A percentile compares a stretch with the other conserved stretches of the same genome.
Evolutionary conservation across 2,888 invertebrate genomes (phyloP).

Genomic region (Drosophila anomalata): DNA sequence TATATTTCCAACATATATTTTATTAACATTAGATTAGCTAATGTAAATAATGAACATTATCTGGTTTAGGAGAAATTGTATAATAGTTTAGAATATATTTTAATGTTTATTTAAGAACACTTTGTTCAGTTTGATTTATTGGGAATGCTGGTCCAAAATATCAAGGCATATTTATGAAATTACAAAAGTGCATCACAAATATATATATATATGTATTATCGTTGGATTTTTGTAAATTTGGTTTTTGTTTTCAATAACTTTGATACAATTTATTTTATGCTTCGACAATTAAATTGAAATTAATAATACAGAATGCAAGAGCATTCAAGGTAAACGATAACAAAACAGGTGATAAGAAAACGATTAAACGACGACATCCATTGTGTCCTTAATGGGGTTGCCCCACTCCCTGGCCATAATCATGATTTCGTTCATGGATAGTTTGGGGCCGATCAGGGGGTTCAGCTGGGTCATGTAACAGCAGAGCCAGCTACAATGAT

Average conservation of each 20-base stretch:
- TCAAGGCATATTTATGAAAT: slow-evolving; percentile 4
- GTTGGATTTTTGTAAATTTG: neutral
- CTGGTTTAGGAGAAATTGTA: slow-evolving; percentile 9
- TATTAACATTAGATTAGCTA: slow-evolving; percentile 3
- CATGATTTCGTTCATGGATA: slow-evolving; percentile 81
- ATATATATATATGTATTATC: neutral
- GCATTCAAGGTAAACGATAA: slow-evolving; percentile 45
- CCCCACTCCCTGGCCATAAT: slow-evolving; percentile 83
- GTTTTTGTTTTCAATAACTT: neutral
- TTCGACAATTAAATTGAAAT: slow-evolving; percentile 21
- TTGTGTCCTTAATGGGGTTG: slow-evolving; percentile 72
- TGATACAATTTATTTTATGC: slow-evolving; percentile 32
- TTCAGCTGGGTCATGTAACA: slow-evolving; percentile 83
- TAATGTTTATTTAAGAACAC: slow-evolving; percentile 13
- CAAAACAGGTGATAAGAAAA: slow-evolving; percentile 46
- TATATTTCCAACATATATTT: slow-evolving; percentile 1
- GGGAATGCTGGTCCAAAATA: slow-evolving; percentile 20
- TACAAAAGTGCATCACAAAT: slow-evolving; percentile 10
- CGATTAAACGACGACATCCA: slow-evolving; percentile 58
- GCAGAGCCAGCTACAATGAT: slow-evolving; percentile 79
- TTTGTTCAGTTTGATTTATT: slow-evolving; percentile 5
- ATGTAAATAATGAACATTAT: neutral
- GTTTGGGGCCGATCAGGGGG: slow-evolving; percentile 82
- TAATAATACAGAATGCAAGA: slow-evolving; percentile 39
- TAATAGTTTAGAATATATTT: slow-evolving; percentile 1